Conservation (phyloP, 2,888 invertebrate genomes). For the Plagodis dolabraria region DNA sequence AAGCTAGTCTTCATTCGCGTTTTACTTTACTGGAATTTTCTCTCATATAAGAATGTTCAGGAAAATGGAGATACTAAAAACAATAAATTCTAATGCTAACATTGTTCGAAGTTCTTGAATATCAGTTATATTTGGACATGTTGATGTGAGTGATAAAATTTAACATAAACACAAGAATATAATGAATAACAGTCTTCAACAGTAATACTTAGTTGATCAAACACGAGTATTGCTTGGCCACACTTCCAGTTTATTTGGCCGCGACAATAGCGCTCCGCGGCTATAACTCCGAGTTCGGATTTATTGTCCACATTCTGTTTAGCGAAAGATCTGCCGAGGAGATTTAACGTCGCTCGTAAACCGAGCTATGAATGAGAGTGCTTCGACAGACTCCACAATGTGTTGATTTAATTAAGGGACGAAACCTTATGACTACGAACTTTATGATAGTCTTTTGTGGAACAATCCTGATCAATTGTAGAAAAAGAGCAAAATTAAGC, state of each 20-base stretch:
- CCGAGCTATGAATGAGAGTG: slow-evolving; percentile 8
- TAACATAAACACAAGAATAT: too few species aligned
- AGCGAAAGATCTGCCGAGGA: slow-evolving; percentile 12
- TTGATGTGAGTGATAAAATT: too few species aligned
- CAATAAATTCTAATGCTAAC: too few species aligned
- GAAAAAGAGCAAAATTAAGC: too few species aligned
- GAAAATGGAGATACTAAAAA: too few species aligned
- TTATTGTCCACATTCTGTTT: slow-evolving; percentile 18
- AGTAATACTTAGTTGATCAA: neutral
- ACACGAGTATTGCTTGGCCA: neutral
- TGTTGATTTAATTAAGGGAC: slow-evolving; percentile 12
- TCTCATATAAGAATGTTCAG: too few species aligned
- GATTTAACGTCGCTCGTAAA: slow-evolving; percentile 13
- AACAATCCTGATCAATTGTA: too few species aligned
- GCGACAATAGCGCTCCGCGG: slow-evolving; percentile 9
- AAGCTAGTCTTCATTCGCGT: too few species aligned
- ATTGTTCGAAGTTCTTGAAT: too few species aligned
- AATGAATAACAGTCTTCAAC: neutral
- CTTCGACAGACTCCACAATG: slow-evolving; percentile 7
- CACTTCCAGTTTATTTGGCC: neutral
- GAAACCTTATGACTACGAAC: neutral
- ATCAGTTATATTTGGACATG: too few species aligned
- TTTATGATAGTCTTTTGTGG: too few species aligned
- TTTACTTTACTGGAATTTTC: too few species aligned
- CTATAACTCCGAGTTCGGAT: slow-evolving; percentile 11